These are phyloP conservation scores for Sarcophaga caerulescens DNA, from an alignment of 2,888 invertebrate species.

Conservation along the genomic window DNA sequence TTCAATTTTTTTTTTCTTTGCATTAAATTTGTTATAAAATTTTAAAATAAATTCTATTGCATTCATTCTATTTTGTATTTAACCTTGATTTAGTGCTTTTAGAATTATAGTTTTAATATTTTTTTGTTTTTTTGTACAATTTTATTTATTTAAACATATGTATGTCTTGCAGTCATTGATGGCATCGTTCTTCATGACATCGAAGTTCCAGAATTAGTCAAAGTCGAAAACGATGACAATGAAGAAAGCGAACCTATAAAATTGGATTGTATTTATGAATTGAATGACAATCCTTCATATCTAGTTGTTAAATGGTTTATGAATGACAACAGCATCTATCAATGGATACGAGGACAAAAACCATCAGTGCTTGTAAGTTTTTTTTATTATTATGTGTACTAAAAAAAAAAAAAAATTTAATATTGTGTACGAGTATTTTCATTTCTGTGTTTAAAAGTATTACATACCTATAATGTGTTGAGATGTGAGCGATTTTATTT, in stretches of 20 bases:
- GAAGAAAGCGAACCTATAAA: conserved; percentile 51
- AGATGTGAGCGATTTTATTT: not conserved
- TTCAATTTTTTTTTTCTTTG: too few relatives aligned
- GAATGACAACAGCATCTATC: conserved; percentile 88
- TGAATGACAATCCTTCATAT: conserved; percentile 85
- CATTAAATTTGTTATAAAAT: too few relatives aligned
- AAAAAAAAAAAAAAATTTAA: not conserved
- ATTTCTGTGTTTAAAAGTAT: too few relatives aligned
- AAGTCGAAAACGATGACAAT: conserved; percentile 54
- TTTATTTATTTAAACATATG: not conserved
- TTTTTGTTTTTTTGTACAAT: not conserved
- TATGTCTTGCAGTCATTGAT: conserved; percentile 45
- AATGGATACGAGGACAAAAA: conserved; percentile 88
- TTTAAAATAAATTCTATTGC: too few relatives aligned
- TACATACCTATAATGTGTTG: not conserved
- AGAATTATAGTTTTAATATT: not conserved
- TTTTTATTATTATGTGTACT: not conserved
- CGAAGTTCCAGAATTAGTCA: conserved; percentile 64
- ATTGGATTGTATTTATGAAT: conserved; percentile 87
- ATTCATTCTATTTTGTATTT: not conserved
- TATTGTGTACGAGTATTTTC: too few relatives aligned
- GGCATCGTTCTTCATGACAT: conserved; percentile 51
- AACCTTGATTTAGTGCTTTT: not conserved
- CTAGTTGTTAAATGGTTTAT: conserved; percentile 90
- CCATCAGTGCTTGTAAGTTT: conserved; percentile 83